Evolutionary conservation across 2,888 invertebrate genomes (phyloP).

Genomic region (Apodemia hepburni): DNA sequence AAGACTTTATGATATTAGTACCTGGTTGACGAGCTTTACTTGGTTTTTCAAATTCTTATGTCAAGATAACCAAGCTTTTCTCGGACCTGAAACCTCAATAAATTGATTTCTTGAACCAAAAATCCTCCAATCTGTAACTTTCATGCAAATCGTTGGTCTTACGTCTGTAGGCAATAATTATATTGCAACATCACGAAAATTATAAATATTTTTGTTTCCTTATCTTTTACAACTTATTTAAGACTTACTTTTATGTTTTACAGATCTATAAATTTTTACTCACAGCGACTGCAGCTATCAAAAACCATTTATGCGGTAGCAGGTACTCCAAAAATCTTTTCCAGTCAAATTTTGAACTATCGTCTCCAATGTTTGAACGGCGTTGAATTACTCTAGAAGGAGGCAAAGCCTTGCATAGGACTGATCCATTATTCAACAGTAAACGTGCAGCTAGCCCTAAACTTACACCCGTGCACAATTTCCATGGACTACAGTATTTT

Average conservation of each 20-base stretch:
- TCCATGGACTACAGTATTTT: conserved; percentile 63
- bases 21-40: too few species aligned
- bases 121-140: too few species aligned
- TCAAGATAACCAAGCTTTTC: too few species aligned
- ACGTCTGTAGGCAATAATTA: too few species aligned
- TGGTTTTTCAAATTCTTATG: too few species aligned
- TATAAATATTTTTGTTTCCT: not conserved
- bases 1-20: not conserved
- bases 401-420: conserved; percentile 82
- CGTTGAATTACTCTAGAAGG: conserved; percentile 79
- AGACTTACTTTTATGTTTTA: not conserved
- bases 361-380: conserved; percentile 64
- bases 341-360: conserved; percentile 88
- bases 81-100: too few species aligned
- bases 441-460: conserved; percentile 58
- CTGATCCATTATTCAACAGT: conserved; percentile 74
- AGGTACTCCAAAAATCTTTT: conserved; percentile 85
- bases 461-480: conserved; percentile 66
- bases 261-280: conserved; percentile 48
- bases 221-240: too few species aligned
- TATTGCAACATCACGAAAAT: not conserved
- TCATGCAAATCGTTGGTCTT: too few species aligned
- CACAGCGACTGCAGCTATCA: conserved; percentile 89
- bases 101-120: too few species aligned
- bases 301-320: conserved; percentile 87